Conservation (phyloP, 2,888 invertebrate species). For the Coecobrya sp. region DNA sequence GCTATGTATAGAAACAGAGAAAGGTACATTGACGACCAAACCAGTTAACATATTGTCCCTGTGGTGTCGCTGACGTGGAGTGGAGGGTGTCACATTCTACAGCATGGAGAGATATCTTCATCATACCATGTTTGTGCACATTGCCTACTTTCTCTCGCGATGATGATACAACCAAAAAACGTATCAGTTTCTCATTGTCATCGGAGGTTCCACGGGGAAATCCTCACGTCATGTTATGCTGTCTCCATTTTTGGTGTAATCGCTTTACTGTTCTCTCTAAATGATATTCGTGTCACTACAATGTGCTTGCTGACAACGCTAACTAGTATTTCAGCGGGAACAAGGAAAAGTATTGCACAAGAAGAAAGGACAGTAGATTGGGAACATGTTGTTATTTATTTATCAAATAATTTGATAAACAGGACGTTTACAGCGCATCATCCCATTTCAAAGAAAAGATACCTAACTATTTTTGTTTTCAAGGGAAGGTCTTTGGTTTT, state of each 20-base stretch:
- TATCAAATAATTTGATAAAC: too few relatives aligned
- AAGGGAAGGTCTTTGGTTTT: too few relatives aligned
- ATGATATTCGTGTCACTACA: not conserved
- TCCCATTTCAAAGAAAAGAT: too few relatives aligned
- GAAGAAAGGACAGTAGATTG: too few relatives aligned
- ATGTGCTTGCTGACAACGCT: not conserved
- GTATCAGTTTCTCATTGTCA: constrained; percentile 12
- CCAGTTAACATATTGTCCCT: not conserved
- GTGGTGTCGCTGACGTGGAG: not conserved
- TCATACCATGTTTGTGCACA: not conserved
- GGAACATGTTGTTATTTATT: too few relatives aligned
- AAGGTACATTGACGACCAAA: not conserved
- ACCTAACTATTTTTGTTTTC: too few relatives aligned
- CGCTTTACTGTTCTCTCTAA: not conserved
- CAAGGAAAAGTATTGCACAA: not conserved
- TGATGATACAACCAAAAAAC: not conserved
- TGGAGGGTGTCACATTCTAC: not conserved
- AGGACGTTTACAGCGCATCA: too few relatives aligned
- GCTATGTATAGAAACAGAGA: not conserved
- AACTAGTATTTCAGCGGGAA: not conserved
- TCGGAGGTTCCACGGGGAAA: not conserved
- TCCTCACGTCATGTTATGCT: not conserved
- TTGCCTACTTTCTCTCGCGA: not conserved
- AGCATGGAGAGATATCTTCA: not conserved
- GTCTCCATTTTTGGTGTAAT: not conserved